These are phyloP conservation scores for Phenganax subtilis DNA, from an alignment of 92 coral and sea anemone genomes.

Conservation along the genomic window DNA sequence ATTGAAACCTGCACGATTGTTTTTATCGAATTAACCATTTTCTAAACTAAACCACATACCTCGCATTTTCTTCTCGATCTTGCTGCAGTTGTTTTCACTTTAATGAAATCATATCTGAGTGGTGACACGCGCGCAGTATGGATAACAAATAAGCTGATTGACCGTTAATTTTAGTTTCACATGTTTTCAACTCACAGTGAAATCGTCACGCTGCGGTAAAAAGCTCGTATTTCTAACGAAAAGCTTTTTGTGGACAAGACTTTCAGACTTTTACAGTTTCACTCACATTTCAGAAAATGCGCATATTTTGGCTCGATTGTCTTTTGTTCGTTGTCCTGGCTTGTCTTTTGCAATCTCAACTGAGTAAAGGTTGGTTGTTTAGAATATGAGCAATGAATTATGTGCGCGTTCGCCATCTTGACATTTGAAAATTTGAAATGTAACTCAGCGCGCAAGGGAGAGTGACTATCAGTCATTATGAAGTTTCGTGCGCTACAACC, in stretches of 20 bases:
- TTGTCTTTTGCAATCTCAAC: neutral
- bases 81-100: too few species aligned
- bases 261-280: too few species aligned
- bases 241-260: neutral
- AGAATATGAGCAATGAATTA: neutral
- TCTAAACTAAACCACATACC: too few species aligned
- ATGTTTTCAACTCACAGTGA: constrained; percentile 3
- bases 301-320: constrained; percentile 6
- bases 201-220: constrained; percentile 1
- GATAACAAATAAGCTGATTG: neutral
- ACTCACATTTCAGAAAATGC: neutral
- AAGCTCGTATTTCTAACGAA: neutral
- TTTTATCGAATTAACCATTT: too few species aligned
- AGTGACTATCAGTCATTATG: too few species aligned
- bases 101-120: neutral
- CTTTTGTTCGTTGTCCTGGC: neutral
- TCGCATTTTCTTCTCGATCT: too few species aligned
- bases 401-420: neutral
- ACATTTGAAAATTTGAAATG: neutral
- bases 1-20: too few species aligned
- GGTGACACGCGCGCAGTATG: constrained; percentile 11
- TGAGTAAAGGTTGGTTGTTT: constrained; percentile 15
- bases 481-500: too few species aligned
- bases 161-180: neutral
- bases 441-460: too few species aligned